phyloP scores from a whole-genome alignment of 1,140 invertebrate species.

The Lepidurus apus region DNA sequence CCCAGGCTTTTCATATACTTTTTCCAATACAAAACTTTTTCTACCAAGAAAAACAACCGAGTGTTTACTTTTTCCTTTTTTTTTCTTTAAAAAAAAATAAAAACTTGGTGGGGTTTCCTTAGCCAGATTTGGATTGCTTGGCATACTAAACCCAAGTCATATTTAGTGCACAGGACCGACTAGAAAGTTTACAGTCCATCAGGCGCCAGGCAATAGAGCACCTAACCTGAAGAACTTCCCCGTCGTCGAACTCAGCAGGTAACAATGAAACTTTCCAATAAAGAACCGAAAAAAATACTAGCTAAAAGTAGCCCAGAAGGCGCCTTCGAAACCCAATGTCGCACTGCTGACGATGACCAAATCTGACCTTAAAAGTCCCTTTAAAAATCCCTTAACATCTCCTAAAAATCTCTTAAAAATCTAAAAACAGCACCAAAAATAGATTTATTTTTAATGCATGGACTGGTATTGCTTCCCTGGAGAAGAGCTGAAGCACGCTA shows the following conservation, averaged over 20 bases:
- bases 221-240: neutral
- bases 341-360: neutral
- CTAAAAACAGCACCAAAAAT: too few relatives aligned
- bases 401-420: too few relatives aligned
- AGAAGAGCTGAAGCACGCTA: neutral
- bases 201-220: conserved; percentile 1
- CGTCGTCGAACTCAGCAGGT: neutral
- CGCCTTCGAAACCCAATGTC: neutral
- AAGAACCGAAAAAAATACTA: neutral
- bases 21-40: conserved; percentile 8
- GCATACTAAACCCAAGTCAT: conserved; percentile 2
- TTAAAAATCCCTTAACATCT: too few relatives aligned
- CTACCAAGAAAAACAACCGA: neutral
- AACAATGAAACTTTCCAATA: neutral
- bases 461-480: too few relatives aligned
- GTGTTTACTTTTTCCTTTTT: neutral
- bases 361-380: too few relatives aligned
- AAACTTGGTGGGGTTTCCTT: neutral
- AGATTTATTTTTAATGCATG: too few relatives aligned
- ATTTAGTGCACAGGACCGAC: neutral
- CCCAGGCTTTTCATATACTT: neutral
- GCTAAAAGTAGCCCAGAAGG: neutral
- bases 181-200: neutral
- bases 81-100: neutral
- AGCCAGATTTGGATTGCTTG: neutral